Base-by-base conservation (phyloP, 2,113 vertebrate genomes). In the Raja brachyura region DNA sequence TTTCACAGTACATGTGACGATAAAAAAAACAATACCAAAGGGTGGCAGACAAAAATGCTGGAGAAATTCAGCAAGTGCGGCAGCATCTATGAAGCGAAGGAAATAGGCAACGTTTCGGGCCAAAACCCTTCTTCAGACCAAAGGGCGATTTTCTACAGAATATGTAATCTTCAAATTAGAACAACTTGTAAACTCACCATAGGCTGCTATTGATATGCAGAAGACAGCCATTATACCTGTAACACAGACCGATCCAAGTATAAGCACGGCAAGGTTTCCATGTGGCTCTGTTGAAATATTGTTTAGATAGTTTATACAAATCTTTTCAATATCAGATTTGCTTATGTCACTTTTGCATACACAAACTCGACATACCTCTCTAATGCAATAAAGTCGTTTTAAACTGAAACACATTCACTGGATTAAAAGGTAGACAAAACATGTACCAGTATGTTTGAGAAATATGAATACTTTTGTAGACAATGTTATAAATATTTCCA, bases 131-230 rank as follows among this genome's bases (percentile, higher is more conserved):
- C 39, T 48, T 48, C 39, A 48, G 39, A 48, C 39, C 39, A 48
- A 48, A 22, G 31, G 68, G 28, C 70, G 88, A 20, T 20, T 20
- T 39, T 39, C 28, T 11, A 70, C 56, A 39, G 18, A 70, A 86
- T 31, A 20, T 39, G 7, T 18, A 22, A 70, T 39, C 48, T 54
- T 73, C 48, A 13, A 74, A 73, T 54, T 10, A 74, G 33, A 54
- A 39, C 20, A 48, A 11, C 66, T 92, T 73, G 33, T 22, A 73
- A 94, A 93, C 90, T 93, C 78, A 74, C 93, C 63, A n/a, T 93
- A 93, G 93, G 93, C 3, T 93, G 77, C 93, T 93, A 93, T 63
- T n/a, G 94, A 94, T 93, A 94, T 93, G 66, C 18, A 93, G 79
- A 93, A 0, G 66, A 78, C 0, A 25, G 92, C 93, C 90, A 59